A percentile compares a stretch with the other conserved stretches of the same genome.
Conservation (phyloP, 1,140 invertebrate genomes). For the Pygmarrhopalites habei region DNA sequence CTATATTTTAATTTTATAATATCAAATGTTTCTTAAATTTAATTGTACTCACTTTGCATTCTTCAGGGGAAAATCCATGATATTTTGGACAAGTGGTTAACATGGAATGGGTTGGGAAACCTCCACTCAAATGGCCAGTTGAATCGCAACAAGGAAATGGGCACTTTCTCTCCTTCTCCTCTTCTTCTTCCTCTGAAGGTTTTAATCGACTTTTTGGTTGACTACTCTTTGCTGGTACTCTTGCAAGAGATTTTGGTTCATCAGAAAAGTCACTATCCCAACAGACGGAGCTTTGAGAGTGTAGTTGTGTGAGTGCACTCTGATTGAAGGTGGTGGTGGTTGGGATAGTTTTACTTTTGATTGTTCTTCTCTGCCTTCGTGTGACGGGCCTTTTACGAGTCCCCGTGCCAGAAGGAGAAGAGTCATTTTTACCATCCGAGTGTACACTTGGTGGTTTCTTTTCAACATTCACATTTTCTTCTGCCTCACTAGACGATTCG, state of each 20-base stretch:
- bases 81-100: constrained; percentile 35
- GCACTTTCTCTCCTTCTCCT: constrained; percentile 59
- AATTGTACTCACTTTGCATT: constrained; percentile 64
- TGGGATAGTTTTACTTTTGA: constrained; percentile 32
- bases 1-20: too few relatives aligned
- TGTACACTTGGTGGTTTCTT: constrained; percentile 4
- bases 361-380: constrained; percentile 16
- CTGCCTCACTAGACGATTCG: constrained; percentile 26
- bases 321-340: constrained; percentile 33
- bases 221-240: constrained; percentile 28
- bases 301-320: constrained; percentile 14
- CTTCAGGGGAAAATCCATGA: constrained; percentile 68
- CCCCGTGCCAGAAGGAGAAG: constrained; percentile 13
- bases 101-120: constrained; percentile 40
- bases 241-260: constrained; percentile 20
- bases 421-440: constrained; percentile 6
- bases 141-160: constrained; percentile 84
- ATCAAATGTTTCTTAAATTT: not conserved
- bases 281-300: constrained; percentile 8
- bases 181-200: constrained; percentile 27
- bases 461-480: constrained; percentile 4
- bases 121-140: constrained; percentile 73
- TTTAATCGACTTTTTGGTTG: constrained; percentile 26
- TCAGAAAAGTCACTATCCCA: constrained; percentile 36
- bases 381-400: constrained; percentile 25